Conservation (phyloP, 2,113 vertebrate genomes). For the Barbus barbus region DNA sequence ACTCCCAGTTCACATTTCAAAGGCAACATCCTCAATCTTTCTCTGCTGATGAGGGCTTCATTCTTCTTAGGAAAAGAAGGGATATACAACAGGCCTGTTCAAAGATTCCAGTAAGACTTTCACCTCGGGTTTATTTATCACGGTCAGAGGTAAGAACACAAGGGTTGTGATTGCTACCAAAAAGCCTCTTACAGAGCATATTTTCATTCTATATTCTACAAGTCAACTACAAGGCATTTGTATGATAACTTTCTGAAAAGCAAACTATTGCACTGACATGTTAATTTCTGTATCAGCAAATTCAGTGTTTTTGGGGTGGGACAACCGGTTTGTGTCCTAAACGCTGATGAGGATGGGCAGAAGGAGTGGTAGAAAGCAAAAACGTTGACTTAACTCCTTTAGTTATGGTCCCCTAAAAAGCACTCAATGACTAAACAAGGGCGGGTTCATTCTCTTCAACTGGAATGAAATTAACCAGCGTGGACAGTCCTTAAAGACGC, state of each 20-base stretch:
- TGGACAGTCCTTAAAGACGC: constrained; percentile 67
- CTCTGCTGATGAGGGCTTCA: constrained; percentile 35
- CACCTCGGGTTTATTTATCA: constrained; percentile 20
- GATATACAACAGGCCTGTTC: background rate
- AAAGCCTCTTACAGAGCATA: background rate
- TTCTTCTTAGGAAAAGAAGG: constrained; percentile 13
- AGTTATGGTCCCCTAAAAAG: constrained; percentile 38
- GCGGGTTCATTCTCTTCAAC: constrained; percentile 58
- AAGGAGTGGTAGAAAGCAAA: constrained; percentile 10
- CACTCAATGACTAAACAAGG: constrained; percentile 66
- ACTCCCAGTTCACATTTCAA: constrained; percentile 42
- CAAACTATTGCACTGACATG: background rate
- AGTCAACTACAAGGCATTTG: background rate
- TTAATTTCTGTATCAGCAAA: background rate
- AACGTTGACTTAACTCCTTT: background rate
- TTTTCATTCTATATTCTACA: background rate
- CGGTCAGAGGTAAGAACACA: background rate
- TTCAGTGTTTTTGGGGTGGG: background rate
- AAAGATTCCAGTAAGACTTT: constrained; percentile 14
- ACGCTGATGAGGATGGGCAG: background rate
- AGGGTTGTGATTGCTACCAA: background rate
- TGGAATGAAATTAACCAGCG: constrained; percentile 68
- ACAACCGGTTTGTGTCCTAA: background rate
- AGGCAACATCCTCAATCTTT: constrained; percentile 25
- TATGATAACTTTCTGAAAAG: background rate